A percentile compares a stretch with the other conserved stretches of the same genome.
These are phyloP conservation scores for Entomyzon cyanotis DNA, from an alignment of 2,113 vertebrate species.

Conservation along the genomic window DNA sequence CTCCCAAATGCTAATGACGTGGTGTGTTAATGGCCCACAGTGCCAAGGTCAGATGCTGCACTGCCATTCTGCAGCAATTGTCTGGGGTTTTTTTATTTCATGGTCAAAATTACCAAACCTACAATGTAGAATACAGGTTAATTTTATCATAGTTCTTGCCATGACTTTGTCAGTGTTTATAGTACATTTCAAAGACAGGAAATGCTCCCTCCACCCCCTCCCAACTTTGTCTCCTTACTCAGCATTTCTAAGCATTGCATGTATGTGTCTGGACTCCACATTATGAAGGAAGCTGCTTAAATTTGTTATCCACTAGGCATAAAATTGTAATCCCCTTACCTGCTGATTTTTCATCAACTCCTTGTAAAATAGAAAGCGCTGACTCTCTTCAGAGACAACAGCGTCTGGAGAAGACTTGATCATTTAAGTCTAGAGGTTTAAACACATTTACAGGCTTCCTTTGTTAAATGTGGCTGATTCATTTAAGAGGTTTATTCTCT, in stretches of 20 bases:
- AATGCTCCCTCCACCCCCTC: background rate
- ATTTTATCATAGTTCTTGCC: background rate
- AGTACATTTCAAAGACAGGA: background rate
- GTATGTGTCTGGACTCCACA: background rate
- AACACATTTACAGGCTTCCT: slow-evolving; percentile 2
- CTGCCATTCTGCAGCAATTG: background rate
- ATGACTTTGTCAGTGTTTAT: background rate
- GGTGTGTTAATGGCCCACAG: background rate
- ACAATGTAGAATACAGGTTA: background rate
- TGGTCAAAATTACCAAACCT: background rate
- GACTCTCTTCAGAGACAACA: slow-evolving; percentile 19
- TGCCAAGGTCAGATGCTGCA: background rate
- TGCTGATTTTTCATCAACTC: slow-evolving; percentile 42
- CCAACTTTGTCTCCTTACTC: background rate
- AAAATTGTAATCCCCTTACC: slow-evolving; percentile 61
- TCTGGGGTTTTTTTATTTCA: background rate
- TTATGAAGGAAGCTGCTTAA: slow-evolving; percentile 32
- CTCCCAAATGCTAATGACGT: background rate
- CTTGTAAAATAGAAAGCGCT: background rate
- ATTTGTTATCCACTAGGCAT: slow-evolving; percentile 50
- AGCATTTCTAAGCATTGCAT: background rate
- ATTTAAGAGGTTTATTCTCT: slow-evolving; percentile 64
- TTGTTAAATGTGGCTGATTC: slow-evolving; percentile 36
- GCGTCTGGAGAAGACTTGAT: slow-evolving; percentile 11
- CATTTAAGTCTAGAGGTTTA: slow-evolving; percentile 22